phyloP scores from a whole-genome alignment of 2,113 vertebrate species.

The Leucoraja erinaceus region DNA sequence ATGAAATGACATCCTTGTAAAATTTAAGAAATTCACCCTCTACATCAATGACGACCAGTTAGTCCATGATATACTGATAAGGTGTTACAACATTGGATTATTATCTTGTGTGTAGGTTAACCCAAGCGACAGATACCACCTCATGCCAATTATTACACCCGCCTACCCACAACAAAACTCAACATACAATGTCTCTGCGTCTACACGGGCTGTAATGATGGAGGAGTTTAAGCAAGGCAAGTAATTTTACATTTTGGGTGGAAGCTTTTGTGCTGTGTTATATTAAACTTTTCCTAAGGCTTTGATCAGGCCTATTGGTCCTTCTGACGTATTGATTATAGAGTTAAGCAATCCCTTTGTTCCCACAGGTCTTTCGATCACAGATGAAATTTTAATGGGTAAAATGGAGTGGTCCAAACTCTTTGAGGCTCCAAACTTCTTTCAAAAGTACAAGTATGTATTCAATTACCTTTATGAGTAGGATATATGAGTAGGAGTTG shows the following conservation, averaged over 20 bases:
- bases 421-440: constrained; percentile 89
- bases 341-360: constrained; percentile 42
- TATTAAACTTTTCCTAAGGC: neutral
- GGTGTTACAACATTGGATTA: neutral
- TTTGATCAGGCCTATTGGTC: neutral
- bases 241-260: constrained; percentile 45
- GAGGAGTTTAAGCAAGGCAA: constrained; percentile 87
- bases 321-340: constrained; percentile 11
- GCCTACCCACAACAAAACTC: constrained; percentile 90
- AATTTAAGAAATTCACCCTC: neutral
- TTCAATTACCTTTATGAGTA: constrained; percentile 62
- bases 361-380: constrained; percentile 76
- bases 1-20: neutral
- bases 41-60: neutral
- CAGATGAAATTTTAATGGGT: constrained; percentile 82
- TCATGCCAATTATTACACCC: constrained; percentile 93
- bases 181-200: constrained; percentile 82
- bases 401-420: constrained; percentile 88
- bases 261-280: neutral
- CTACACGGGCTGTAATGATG: constrained; percentile 79
- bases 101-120: constrained; percentile 65
- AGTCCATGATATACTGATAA: neutral
- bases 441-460: constrained; percentile 97
- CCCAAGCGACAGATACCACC: constrained; percentile 81
- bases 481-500: neutral